These are phyloP conservation scores for Rhingia campestris DNA, from an alignment of 2,888 invertebrate species.

Conservation along the genomic window DNA sequence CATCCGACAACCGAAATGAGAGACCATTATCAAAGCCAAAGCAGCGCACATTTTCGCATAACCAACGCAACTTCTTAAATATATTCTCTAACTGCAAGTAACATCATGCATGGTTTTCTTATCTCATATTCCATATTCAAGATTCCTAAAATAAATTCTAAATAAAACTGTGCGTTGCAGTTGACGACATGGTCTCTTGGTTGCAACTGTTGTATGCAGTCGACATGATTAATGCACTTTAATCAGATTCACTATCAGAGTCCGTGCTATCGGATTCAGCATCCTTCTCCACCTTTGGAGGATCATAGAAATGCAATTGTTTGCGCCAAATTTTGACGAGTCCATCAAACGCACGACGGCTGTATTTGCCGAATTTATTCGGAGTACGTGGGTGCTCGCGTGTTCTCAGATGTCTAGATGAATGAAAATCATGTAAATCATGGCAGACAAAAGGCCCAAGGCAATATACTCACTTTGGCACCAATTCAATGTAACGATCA, in stretches of 20 bases:
- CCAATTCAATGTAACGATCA: slow-evolving; percentile 87
- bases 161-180: not conserved
- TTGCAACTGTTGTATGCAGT: not conserved
- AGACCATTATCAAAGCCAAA: not conserved
- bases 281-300: slow-evolving; percentile 79
- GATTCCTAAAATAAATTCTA: no score
- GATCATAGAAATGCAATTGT: slow-evolving; percentile 91
- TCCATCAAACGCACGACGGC: slow-evolving; percentile 96
- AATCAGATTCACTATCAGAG: slow-evolving; percentile 64
- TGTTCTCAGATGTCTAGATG: slow-evolving; percentile 85
- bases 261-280: slow-evolving; percentile 39
- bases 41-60: no score
- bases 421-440: not conserved
- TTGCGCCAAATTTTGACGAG: slow-evolving; percentile 94
- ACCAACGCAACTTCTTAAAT: no score
- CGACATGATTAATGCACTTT: not conserved
- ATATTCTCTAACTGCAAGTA: no score
- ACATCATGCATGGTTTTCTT: no score
- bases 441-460: not conserved
- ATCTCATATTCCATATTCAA: no score
- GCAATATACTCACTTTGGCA: slow-evolving; percentile 86
- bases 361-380: slow-evolving; percentile 93
- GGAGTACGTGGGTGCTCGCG: slow-evolving; percentile 94
- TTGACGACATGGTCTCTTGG: not conserved
- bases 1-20: not conserved